Base-by-base conservation (phyloP, 2,113 vertebrate species). In the Acanthochromis polyacanthus region DNA sequence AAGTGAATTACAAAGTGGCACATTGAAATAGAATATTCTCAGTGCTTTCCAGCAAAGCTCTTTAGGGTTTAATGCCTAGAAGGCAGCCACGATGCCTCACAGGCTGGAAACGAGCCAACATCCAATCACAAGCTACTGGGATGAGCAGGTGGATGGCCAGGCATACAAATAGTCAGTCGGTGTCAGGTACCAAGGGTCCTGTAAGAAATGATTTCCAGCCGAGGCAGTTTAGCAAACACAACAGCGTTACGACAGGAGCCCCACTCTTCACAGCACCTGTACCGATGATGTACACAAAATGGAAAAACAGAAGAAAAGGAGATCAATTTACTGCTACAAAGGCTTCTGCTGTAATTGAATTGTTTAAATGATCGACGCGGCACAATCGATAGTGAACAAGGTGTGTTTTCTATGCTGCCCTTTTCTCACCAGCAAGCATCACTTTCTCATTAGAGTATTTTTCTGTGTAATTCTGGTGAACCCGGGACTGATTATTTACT, bases 1-100 rank as follows among this genome's bases (percentile, higher is more conserved):
- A 89, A 89, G 84, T 86, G 84, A 92, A 89, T 91, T 78, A 88
- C 84, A 87, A 83, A 88, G 87, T 88, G 86, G 81, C 85, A 89
- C 76, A 75, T 69, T 72, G 78, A 88, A 88, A 87, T 78, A 38
- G 82, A 89, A 89, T 86, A 90, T 88, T 89, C 83, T 75, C 74
- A 46, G 70, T 32, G 82, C 91, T 89, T 77, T 92, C 87, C 87
- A 90, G 86, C 85, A 82, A 90, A 92, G 82, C 90, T 91, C 87
- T 93, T 91, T 76, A 71, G 86, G 84, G 75, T 89, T 88, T 83
- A 80, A 83, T 83, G 88, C 84, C 86, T 83, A 46, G 86, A 88
- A 89, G 87, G 71, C 78, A 70, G 66, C 55, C 64, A 22, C 50
- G 8, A 48, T 83, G 82, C 59, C 43, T 88, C 85, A 73, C 76